Base-by-base conservation (phyloP, 1,140 invertebrate genomes). In the Cardiocondyla obscurior region DNA sequence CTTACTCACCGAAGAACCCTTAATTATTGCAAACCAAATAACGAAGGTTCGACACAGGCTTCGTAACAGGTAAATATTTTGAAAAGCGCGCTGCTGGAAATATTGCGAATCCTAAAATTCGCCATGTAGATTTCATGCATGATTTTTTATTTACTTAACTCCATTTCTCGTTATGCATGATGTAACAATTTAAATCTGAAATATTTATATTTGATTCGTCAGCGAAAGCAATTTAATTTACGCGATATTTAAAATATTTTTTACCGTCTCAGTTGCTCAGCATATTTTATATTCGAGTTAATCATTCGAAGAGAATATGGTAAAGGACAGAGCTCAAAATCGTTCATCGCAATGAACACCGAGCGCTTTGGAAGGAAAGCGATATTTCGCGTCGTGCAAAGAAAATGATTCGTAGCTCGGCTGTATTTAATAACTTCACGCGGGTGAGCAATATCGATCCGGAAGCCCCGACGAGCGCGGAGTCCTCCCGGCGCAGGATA, bases 391-490 rank as follows among this genome's bases (percentile, higher is more conserved):
- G 3, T n/a, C n/a, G 8, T 7, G 30, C 46, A 33, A 30, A 28
- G 49, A 39, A 53, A 22, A 36, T 36, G 62, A 79, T 30, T 73
- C 53, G 51, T 51, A 8, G 42, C 7, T 33, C 69, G 25, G 7
- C 7, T 30, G 51, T 82, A 90, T 88, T 62, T 85, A 88, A 90
- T 88, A 90, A 88, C 87, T 83, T 86, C 87, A 84, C 86, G 81
- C 79, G 62, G 81, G 70, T 69, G 69, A 77, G 83, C 84, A 79
- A 77, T 87, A 89, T 90, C 89, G 89, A 90, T 90, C 87, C 81
- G 65, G 46, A 79, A 79, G 44, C 46, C 74, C 55, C 30, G 57
- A 76, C 60, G 53, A 8, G 62, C 39, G 42, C 33, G 30, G 82
- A 60, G 77, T 85, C 82, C 81, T 74, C 84, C 84, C 87, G 82